A percentile compares a stretch with the other conserved stretches of the same genome.
Evolutionary conservation across 1,140 invertebrate species (phyloP).

Genomic region (Seison nebaliae): DNA sequence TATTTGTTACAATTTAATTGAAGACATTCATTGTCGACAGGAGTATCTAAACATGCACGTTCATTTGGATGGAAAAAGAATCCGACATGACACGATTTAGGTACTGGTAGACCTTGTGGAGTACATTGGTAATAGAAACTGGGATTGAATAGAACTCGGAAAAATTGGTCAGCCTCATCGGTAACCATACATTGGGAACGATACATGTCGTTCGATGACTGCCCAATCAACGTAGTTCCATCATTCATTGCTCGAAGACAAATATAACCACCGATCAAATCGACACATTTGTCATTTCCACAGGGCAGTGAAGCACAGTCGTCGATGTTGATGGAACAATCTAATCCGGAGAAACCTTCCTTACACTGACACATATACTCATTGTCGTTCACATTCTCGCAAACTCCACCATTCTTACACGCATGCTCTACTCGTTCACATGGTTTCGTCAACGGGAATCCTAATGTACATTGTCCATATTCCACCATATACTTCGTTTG

Average conservation of each 20-base stretch:
- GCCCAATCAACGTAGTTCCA: conserved; percentile 45
- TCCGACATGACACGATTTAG: conserved; percentile 18
- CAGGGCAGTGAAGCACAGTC: conserved; percentile 34
- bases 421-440: too few species aligned
- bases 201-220: conserved; percentile 33
- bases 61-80: conserved; percentile 8
- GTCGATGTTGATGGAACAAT: conserved; percentile 71
- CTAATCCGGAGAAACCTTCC: conserved; percentile 69
- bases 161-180: conserved; percentile 14
- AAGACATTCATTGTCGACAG: conserved; percentile 10
- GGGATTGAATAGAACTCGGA: conserved; percentile 16
- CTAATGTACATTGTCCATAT: too few species aligned
- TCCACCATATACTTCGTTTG: too few species aligned
- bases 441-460: too few species aligned
- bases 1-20: too few species aligned
- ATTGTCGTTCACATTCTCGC: conserved; percentile 27
- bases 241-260: conserved; percentile 14
- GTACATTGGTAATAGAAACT: conserved; percentile 17
- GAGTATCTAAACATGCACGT: conserved; percentile 16
- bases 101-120: conserved; percentile 39
- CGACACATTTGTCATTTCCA: background rate
- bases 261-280: background rate
- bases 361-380: conserved; percentile 38
- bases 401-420: conserved; percentile 63
- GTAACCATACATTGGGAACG: conserved; percentile 27